These are phyloP conservation scores for Pediacus dermestoides DNA, from an alignment of 2,888 invertebrate species.

Conservation along the genomic window DNA sequence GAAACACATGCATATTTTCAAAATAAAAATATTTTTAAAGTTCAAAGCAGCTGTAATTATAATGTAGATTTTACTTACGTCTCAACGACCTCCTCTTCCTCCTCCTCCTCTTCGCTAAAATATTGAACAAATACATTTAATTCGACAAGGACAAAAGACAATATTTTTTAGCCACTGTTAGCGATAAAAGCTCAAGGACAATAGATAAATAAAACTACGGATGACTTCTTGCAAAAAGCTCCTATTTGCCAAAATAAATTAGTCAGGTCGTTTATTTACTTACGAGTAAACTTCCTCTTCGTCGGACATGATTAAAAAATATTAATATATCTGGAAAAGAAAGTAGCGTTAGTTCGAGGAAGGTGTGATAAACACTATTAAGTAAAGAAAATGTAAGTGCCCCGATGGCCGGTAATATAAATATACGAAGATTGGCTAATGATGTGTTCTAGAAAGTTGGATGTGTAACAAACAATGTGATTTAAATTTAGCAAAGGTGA, in stretches of 20 bases:
- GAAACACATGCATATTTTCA: too few species aligned
- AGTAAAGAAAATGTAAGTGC: constrained; percentile 7
- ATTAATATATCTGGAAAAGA: constrained; percentile 57
- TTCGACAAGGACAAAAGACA: constrained; percentile 25
- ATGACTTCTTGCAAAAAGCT: constrained; percentile 28
- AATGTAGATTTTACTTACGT: constrained; percentile 67
- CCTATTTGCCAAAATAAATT: constrained; percentile 16
- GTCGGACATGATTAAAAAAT: constrained; percentile 84
- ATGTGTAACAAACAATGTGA: constrained; percentile 24
- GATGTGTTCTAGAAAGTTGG: constrained; percentile 25
- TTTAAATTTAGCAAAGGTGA: too few species aligned
- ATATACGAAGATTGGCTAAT: constrained; percentile 12
- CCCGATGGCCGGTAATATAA: constrained; percentile 12
- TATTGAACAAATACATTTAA: constrained; percentile 44
- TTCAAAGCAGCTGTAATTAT: too few species aligned
- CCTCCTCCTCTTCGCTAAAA: constrained; percentile 67
- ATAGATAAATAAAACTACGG: constrained; percentile 23
- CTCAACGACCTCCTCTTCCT: constrained; percentile 73
- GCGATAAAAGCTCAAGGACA: constrained; percentile 11
- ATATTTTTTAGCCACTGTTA: too few species aligned
- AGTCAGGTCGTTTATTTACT: constrained; percentile 54
- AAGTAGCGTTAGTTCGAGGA: too few species aligned
- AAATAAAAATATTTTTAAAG: too few species aligned
- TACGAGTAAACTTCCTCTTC: constrained; percentile 92
- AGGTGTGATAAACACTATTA: too few species aligned